Conservation (phyloP, 2,113 vertebrate species). For the Verasper variegatus region DNA sequence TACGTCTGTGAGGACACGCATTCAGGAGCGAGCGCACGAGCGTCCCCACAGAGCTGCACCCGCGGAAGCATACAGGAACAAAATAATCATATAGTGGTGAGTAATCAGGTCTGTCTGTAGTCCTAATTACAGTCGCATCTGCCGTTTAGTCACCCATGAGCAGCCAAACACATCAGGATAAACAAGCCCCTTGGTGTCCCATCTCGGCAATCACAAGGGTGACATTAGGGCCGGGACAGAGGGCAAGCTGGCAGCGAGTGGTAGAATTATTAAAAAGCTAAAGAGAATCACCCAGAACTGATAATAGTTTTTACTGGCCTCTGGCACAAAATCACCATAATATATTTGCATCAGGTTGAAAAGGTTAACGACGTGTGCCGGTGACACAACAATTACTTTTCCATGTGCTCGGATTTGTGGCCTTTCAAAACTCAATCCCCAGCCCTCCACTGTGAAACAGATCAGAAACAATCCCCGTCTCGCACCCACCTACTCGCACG, state of each 20-base stretch:
- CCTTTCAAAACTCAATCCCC: constrained; percentile 5
- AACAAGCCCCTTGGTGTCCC: constrained; percentile 54
- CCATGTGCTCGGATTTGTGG: constrained; percentile 5
- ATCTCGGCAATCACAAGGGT: constrained; percentile 35
- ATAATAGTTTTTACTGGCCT: neutral
- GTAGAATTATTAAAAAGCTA: neutral
- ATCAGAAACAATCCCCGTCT: constrained; percentile 18
- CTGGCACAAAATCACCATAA: neutral
- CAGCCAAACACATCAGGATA: constrained; percentile 54
- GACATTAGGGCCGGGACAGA: constrained; percentile 26
- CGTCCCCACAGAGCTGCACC: neutral
- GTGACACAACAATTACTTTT: constrained; percentile 7
- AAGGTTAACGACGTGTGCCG: constrained; percentile 13
- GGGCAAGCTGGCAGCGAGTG: neutral
- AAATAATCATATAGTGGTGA: constrained; percentile 37
- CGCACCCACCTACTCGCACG: constrained; percentile 11
- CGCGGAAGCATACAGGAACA: constrained; percentile 3
- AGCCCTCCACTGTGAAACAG: neutral
- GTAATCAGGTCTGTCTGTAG: constrained; percentile 60
- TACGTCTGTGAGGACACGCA: neutral
- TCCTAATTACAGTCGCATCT: constrained; percentile 62
- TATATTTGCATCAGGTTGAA: constrained; percentile 9
- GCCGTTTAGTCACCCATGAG: constrained; percentile 66
- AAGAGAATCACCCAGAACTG: neutral
- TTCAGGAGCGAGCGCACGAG: constrained; percentile 1